Conservation (phyloP, 2,797 vertebrate species). For the Distichodus sexfasciatus region DNA sequence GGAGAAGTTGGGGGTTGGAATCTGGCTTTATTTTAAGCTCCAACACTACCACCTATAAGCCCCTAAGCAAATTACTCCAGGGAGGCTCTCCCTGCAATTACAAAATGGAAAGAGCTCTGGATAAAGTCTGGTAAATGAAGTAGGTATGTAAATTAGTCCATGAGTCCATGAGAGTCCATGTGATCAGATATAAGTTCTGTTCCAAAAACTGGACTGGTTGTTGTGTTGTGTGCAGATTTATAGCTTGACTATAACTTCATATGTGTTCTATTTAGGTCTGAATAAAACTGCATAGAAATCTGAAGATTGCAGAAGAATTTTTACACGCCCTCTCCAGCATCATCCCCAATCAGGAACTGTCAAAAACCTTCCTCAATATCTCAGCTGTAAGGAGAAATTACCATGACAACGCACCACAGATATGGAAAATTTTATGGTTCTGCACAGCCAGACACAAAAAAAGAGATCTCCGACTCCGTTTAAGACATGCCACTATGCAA, state of each 20-base stretch:
- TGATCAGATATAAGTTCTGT: too few relatives aligned
- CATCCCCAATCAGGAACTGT: conserved; percentile 72
- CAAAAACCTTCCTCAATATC: conserved; percentile 65
- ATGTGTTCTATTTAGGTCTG: not conserved
- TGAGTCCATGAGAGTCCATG: too few relatives aligned
- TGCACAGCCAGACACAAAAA: conserved; percentile 21
- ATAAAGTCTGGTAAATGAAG: too few relatives aligned
- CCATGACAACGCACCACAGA: conserved; percentile 67
- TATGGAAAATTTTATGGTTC: conserved; percentile 62
- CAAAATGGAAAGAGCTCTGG: too few relatives aligned
- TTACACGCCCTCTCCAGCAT: conserved; percentile 64
- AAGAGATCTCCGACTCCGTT: conserved; percentile 51
- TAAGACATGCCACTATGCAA: conserved; percentile 54
- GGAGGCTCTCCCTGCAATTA: too few relatives aligned
- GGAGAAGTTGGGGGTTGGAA: too few relatives aligned
- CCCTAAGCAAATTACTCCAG: too few relatives aligned
- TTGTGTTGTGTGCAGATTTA: too few relatives aligned
- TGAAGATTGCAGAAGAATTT: conserved; percentile 51
- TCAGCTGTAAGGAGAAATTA: conserved; percentile 71
- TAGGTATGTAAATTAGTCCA: too few relatives aligned
- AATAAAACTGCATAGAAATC: conserved; percentile 11
- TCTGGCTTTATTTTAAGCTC: too few relatives aligned
- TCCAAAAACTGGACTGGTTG: too few relatives aligned
- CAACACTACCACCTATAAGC: too few relatives aligned
- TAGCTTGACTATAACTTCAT: not conserved